Conservation (phyloP, 2,797 vertebrate species). For the Tinamus major region DNA sequence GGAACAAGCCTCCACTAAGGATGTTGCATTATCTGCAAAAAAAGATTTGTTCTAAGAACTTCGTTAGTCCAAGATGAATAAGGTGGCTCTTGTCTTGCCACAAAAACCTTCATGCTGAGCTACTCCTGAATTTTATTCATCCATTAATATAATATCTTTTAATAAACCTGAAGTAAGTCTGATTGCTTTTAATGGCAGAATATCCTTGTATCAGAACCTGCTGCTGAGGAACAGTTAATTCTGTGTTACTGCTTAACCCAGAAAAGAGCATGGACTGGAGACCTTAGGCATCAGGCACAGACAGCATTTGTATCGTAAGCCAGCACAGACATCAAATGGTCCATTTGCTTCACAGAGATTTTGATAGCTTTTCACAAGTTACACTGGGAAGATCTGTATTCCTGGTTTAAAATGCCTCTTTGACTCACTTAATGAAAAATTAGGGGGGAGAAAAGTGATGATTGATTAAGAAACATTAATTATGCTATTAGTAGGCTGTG, state of each 20-base stretch:
- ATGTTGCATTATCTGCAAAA: not conserved
- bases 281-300: not conserved
- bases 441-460: not conserved
- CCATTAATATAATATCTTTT: not conserved
- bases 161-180: not conserved
- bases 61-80: not conserved
- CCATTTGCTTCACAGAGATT: not conserved
- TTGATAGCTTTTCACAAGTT: not conserved
- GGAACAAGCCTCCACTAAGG: not conserved
- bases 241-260: not conserved
- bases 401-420: not conserved
- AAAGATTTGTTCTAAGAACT: not conserved
- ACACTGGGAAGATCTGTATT: not conserved
- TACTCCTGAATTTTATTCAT: not conserved
- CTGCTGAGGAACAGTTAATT: not conserved
- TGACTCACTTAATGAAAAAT: not conserved
- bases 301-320: not conserved
- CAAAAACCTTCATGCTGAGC: not conserved
- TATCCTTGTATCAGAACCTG: not conserved
- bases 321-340: not conserved
- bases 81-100: not conserved
- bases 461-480: not conserved
- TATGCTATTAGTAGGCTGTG: not conserved
- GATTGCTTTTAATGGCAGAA: not conserved
- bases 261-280: not conserved